Percentiles rank a stretch among this genome's conserved stretches.
These are phyloP conservation scores for Dryoscopus gambensis DNA, from an alignment of 2,113 vertebrate species.

Conservation along the genomic window DNA sequence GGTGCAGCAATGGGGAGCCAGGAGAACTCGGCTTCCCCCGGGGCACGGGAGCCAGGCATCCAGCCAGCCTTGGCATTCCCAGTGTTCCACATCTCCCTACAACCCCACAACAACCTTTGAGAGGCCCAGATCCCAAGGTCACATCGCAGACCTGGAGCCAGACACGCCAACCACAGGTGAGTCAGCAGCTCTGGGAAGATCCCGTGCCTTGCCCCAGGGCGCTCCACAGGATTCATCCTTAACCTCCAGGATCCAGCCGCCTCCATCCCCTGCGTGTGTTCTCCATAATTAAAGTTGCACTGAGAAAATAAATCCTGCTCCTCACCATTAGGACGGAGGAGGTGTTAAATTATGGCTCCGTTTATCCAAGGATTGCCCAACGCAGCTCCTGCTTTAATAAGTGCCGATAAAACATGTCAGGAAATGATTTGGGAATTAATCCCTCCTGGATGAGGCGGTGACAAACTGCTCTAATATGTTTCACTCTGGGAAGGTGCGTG, in stretches of 20 bases:
- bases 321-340: neutral
- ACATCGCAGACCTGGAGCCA: neutral
- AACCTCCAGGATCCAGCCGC: neutral
- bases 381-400: constrained; percentile 54
- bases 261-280: neutral
- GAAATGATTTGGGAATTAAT: constrained; percentile 62
- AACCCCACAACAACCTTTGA: neutral
- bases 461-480: constrained; percentile 50
- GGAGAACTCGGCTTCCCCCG: neutral
- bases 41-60: neutral
- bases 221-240: neutral
- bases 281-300: constrained; percentile 48
- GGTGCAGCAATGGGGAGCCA: rapidly evolving
- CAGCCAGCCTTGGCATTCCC: neutral
- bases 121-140: neutral
- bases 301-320: constrained; percentile 60
- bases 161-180: neutral
- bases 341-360: constrained; percentile 55
- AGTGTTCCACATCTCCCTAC: neutral
- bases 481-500: neutral
- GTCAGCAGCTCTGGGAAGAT: neutral
- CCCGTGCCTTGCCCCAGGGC: neutral
- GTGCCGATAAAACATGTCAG: constrained; percentile 64
- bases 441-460: constrained; percentile 39
- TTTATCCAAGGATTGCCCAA: constrained; percentile 62